Percentiles rank a stretch among this genome's conserved stretches.
Evolutionary conservation across 30 jellyfish, hydroid and myxozoan genomes (phyloP).

Genomic region (Aurelia sp.): DNA sequence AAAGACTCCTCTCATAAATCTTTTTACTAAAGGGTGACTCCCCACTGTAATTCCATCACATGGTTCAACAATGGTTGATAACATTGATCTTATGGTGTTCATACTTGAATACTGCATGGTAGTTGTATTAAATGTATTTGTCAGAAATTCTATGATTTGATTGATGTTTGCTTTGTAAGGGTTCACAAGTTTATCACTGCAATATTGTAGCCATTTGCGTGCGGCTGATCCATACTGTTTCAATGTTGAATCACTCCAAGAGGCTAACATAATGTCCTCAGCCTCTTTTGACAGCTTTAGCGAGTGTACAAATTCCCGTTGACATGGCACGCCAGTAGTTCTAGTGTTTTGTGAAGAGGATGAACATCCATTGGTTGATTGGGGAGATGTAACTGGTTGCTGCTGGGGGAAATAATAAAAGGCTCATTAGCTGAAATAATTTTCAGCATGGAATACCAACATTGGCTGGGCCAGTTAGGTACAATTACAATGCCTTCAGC

Average conservation of each 20-base stretch:
- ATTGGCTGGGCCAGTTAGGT: slow-evolving; percentile 65
- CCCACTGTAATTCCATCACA: slow-evolving; percentile 21
- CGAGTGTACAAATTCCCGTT: not conserved
- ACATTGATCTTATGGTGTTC: slow-evolving; percentile 28
- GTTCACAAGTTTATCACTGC: not conserved
- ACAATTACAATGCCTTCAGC: slow-evolving; percentile 51
- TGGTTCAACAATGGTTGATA: not conserved
- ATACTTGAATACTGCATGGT: slow-evolving; percentile 16
- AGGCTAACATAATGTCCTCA: slow-evolving; percentile 2
- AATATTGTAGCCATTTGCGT: not conserved
- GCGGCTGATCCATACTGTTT: not conserved
- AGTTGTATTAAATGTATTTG: slow-evolving; percentile 6
- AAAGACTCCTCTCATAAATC: slow-evolving; percentile 18
- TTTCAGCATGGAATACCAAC: slow-evolving; percentile 27
- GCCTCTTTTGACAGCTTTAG: not conserved
- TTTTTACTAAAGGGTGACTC: slow-evolving; percentile 15
- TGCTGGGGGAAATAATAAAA: slow-evolving; percentile 46
- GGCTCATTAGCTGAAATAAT: slow-evolving; percentile 8
- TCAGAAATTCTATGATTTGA: slow-evolving; percentile 13
- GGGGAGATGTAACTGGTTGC: slow-evolving; percentile 42
- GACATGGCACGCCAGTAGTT: slow-evolving; percentile 31
- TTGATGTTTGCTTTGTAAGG: not conserved
- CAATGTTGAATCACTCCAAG: slow-evolving; percentile 12
- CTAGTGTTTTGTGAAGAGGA: slow-evolving; percentile 38
- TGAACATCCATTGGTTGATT: slow-evolving; percentile 4